phyloP scores from a whole-genome alignment of 2,797 vertebrate species.

The Iguana delicatissima region DNA sequence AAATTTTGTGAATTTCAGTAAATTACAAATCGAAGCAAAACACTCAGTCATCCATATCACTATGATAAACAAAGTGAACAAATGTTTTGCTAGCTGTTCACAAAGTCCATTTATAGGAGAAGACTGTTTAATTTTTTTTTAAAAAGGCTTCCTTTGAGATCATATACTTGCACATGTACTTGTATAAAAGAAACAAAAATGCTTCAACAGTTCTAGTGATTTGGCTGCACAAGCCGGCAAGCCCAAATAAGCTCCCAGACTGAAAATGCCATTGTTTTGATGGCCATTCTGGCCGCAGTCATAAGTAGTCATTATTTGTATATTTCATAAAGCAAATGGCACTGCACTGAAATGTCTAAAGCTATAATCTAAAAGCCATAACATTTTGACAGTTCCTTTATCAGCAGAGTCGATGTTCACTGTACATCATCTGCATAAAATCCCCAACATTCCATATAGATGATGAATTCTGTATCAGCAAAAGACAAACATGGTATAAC shows the following conservation, averaged over 20 bases:
- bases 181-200: too few relatives aligned
- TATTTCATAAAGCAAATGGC: conserved; percentile 2
- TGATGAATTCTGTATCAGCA: conserved; percentile 15
- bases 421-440: not conserved
- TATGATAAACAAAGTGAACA: not conserved
- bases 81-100: not conserved
- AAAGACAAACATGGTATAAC: not conserved
- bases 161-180: too few relatives aligned
- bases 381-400: conserved; percentile 15
- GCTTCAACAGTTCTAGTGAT: conserved; percentile 32
- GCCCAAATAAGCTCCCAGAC: conserved; percentile 44
- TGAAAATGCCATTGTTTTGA: conserved; percentile 8
- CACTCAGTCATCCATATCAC: too few relatives aligned
- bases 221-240: conserved; percentile 22
- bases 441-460: not conserved
- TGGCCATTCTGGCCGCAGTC: conserved; percentile 23
- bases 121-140: not conserved
- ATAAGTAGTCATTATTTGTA: not conserved
- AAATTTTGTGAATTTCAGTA: not conserved
- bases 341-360: not conserved
- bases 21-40: not conserved
- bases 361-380: conserved; percentile 28
- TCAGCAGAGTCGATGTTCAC: not conserved
- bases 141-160: conserved; percentile 33
- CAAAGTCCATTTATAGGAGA: not conserved